Evolutionary conservation across 1,140 invertebrate genomes (phyloP).

Genomic region (Trichonephila clavipes): DNA sequence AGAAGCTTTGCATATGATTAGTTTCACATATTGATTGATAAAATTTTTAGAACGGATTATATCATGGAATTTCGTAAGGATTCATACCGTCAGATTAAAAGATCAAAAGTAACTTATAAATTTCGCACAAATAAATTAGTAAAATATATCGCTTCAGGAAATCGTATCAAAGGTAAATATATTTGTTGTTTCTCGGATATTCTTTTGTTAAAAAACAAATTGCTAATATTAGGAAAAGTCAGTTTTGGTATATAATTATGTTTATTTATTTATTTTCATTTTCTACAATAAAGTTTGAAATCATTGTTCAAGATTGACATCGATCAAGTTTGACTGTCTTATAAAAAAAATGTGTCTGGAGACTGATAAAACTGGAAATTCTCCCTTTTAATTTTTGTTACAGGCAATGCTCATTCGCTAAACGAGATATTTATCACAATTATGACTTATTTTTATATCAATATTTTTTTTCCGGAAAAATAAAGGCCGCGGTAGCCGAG

Average conservation of each 20-base stretch:
- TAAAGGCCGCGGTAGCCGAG: too few relatives aligned
- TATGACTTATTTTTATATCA: too few relatives aligned
- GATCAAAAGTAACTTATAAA: background rate
- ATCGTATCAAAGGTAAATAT: conserved; percentile 32
- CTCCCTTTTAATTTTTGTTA: too few relatives aligned
- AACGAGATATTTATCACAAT: too few relatives aligned
- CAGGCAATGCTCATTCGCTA: too few relatives aligned
- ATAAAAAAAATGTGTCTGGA: background rate
- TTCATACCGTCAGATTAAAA: background rate
- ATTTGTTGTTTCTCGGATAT: background rate
- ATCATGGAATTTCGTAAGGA: background rate
- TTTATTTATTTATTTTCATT: too few relatives aligned
- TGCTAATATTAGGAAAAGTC: too few relatives aligned
- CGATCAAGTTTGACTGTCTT: background rate
- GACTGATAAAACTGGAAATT: too few relatives aligned
- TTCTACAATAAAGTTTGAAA: too few relatives aligned
- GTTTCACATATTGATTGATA: background rate
- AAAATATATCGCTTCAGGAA: conserved; percentile 29
- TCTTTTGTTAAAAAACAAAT: background rate
- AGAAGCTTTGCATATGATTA: background rate
- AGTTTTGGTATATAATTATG: too few relatives aligned
- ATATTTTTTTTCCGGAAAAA: too few relatives aligned
- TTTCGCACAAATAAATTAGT: conserved; percentile 43
- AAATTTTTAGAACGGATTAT: background rate
- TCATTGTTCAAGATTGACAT: background rate